Evolutionary conservation across 2,797 vertebrate genomes (phyloP).

Genomic region (Falco cherrug): DNA sequence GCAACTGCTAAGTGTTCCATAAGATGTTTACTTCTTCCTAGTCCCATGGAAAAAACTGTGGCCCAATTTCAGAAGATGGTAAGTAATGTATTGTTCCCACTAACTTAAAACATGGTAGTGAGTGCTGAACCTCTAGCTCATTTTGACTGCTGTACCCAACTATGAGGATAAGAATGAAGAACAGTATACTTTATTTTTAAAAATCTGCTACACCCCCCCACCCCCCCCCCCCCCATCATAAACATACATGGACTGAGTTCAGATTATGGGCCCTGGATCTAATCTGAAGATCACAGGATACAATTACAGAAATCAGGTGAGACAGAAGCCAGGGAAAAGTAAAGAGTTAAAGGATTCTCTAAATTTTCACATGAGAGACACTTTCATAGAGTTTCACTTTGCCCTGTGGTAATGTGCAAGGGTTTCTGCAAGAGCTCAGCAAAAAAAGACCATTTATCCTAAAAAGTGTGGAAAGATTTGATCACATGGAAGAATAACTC

Average conservation of each 20-base stretch:
- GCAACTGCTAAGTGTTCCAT: background rate
- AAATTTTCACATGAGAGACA: background rate
- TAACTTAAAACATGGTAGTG: background rate
- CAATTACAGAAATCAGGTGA: background rate
- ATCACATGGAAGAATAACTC: background rate
- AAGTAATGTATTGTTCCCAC: background rate
- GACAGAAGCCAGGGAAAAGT: background rate
- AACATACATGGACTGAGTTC: background rate
- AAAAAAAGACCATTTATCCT: background rate
- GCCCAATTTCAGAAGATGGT: background rate
- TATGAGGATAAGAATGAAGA: background rate
- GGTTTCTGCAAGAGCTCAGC: background rate
- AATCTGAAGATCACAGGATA: background rate
- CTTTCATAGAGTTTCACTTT: background rate
- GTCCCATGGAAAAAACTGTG: background rate
- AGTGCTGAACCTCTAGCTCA: background rate
- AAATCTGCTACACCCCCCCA: background rate
- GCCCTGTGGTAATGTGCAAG: background rate
- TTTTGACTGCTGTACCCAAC: background rate
- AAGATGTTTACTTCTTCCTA: background rate
- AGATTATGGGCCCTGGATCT: background rate
- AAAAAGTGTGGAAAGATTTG: background rate
- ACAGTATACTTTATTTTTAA: background rate
- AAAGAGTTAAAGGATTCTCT: background rate
- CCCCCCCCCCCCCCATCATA: background rate